A percentile compares a stretch with the other conserved stretches of the same genome.
These are phyloP conservation scores for Drosophila biarmipes DNA, from an alignment of 1,140 invertebrate species.

Conservation along the genomic window DNA sequence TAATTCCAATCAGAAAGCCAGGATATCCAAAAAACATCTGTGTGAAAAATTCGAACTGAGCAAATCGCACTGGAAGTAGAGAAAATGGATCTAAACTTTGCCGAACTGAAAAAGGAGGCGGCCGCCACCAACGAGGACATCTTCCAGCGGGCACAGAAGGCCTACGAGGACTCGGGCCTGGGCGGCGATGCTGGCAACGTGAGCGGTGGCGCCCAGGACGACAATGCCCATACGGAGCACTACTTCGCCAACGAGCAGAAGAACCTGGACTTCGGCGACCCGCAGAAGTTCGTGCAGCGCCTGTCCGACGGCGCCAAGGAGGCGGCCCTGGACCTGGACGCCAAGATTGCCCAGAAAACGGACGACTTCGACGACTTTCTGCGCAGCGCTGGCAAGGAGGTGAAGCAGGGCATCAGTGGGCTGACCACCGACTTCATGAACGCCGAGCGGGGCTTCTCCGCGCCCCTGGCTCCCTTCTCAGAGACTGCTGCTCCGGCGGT, in stretches of 20 bases:
- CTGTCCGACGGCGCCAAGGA: conserved; percentile 76
- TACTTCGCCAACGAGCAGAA: conserved; percentile 79
- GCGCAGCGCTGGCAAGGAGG: conserved; percentile 37
- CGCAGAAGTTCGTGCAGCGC: conserved; percentile 76
- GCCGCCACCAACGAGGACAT: conserved; percentile 72
- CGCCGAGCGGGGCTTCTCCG: conserved; percentile 60
- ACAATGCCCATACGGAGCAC: conserved; percentile 77
- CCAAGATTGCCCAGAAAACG: conserved; percentile 66
- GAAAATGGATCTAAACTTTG: conserved; percentile 77
- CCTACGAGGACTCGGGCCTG: conserved; percentile 10
- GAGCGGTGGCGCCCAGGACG: conserved; percentile 70
- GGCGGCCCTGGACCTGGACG: conserved; percentile 70
- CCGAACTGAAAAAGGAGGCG: conserved; percentile 77
- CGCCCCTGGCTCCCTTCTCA: conserved; percentile 21
- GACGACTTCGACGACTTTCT: conserved; percentile 73
- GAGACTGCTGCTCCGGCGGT: conserved; percentile 5
- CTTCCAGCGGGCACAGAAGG: conserved; percentile 54
- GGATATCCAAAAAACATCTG: conserved; percentile 31
- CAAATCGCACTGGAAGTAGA: background rate
- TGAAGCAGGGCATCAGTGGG: conserved; percentile 58
- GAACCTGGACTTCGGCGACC: conserved; percentile 71
- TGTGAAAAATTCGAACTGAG: conserved; percentile 17
- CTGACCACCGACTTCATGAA: conserved; percentile 77
- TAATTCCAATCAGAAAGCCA: conserved; percentile 28
- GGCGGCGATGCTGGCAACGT: conserved; percentile 34